These are phyloP conservation scores for Adelphocoris suturalis DNA, from an alignment of 2,888 invertebrate genomes.

Conservation along the genomic window DNA sequence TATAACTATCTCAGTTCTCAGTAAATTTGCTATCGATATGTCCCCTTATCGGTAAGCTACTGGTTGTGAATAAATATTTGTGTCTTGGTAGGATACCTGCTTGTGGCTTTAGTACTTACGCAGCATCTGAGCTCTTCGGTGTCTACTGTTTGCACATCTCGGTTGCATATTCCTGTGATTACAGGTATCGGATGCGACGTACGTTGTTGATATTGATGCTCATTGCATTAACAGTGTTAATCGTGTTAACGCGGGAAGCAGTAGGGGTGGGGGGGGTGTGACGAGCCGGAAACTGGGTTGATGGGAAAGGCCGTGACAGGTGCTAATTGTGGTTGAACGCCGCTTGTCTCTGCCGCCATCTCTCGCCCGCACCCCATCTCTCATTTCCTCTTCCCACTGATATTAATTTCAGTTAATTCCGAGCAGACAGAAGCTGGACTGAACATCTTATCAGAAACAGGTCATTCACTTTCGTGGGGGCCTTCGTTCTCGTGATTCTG, in stretches of 20 bases:
- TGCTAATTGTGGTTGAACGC: constrained; percentile 42
- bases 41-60: too few relatives aligned
- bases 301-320: constrained; percentile 42
- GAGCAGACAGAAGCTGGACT: constrained; percentile 9
- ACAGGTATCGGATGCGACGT: background rate
- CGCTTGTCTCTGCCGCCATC: constrained; percentile 1
- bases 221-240: constrained; percentile 27
- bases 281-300: constrained; percentile 34
- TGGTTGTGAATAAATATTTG: too few relatives aligned
- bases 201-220: constrained; percentile 1
- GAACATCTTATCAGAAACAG: constrained; percentile 30
- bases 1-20: background rate
- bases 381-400: background rate
- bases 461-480: background rate
- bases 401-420: constrained; percentile 17
- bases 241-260: background rate
- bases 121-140: background rate
- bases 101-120: background rate
- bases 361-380: background rate
- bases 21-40: background rate
- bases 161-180: background rate
- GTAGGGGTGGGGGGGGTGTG: background rate
- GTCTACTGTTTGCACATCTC: background rate
- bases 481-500: background rate
- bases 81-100: background rate